Evolutionary conservation across 2,113 vertebrate species (phyloP), one percentile per base, ranked within the genome.

Genomic region (Phyllostomus hastatus): DNA sequence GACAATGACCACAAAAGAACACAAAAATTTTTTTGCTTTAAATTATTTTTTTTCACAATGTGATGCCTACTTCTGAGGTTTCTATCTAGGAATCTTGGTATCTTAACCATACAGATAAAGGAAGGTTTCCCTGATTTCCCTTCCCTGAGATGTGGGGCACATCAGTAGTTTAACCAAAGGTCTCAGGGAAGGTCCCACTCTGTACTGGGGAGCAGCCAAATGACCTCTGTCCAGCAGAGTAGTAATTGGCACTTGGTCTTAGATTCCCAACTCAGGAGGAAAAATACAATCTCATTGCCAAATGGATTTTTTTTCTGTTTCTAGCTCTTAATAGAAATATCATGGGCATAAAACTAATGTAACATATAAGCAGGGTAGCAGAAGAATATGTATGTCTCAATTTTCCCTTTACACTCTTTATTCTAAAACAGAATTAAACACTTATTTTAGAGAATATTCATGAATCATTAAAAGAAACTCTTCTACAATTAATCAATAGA

Each of bases 401-500:
- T 95, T 95, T 89, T 57, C 69, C 43, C 22, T 89, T 94, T 73
- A 59, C 10, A 22, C 7, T 41, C 31, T 95, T 97, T 64, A 91
- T 19, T 61, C 69, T 24, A 84, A 93, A 93, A 93, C 22, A 61
- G 87, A 93, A 90, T 59, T 84, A 96, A 91, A 90, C 46, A 89
- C 76, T 91, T 91, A 94, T 90, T 96, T 97, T 95, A 91, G 31
- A 85, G 69, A 57, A 43, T 43, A 72, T 89, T 87, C 82, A 76
- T 80, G 79, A 88, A 84, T 93, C 64, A 54, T 87, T 86, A 86
- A 94, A 86, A n/a, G 93, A 94, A 96, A 86, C 70, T 76, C 31
- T 64, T 94, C 81, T 93, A 72, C 50, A 91, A 79, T 93, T 96
- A 95, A 95, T 96, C 96, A 95, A 95, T 95, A 96, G 94, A 48